Percentiles rank a stretch among this genome's conserved stretches.
These are phyloP conservation scores for Leucophora obtusa DNA, from an alignment of 2,888 invertebrate species.

Conservation along the genomic window DNA sequence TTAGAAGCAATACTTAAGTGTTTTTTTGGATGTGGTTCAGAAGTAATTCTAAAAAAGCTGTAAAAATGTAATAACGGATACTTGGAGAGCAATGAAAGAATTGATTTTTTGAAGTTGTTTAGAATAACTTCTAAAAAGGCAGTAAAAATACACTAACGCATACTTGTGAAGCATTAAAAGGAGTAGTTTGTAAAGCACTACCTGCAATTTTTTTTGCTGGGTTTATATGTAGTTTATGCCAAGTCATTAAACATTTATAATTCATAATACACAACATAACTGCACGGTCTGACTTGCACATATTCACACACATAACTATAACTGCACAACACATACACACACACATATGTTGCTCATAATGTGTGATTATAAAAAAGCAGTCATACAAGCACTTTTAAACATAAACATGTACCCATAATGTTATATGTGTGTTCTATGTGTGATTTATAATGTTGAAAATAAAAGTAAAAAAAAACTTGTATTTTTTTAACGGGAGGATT, in stretches of 20 bases:
- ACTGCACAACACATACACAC: neutral
- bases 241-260: conserved; percentile 63
- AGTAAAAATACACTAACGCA: no score
- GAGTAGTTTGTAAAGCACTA: no score
- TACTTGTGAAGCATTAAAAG: no score
- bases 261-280: conserved; percentile 50
- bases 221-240: conserved; percentile 48
- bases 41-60: no score
- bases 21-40: no score
- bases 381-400: conserved; percentile 39
- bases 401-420: conserved; percentile 38
- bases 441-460: conserved; percentile 1
- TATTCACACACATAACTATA: neutral
- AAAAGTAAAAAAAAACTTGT: neutral
- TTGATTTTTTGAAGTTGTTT: no score
- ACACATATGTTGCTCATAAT: conserved; percentile 1
- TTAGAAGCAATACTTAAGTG: no score
- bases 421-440: conserved; percentile 33
- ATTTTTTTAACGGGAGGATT: conserved; percentile 10
- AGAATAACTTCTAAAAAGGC: no score
- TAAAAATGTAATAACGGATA: no score
- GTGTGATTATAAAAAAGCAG: conserved; percentile 22
- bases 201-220: no score
- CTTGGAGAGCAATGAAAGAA: no score
- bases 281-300: conserved; percentile 5